Evolutionary conservation across 2,113 vertebrate genomes (phyloP), one percentile per base, ranked within the genome.

Genomic region (Romanogobio albipinnatus): DNA sequence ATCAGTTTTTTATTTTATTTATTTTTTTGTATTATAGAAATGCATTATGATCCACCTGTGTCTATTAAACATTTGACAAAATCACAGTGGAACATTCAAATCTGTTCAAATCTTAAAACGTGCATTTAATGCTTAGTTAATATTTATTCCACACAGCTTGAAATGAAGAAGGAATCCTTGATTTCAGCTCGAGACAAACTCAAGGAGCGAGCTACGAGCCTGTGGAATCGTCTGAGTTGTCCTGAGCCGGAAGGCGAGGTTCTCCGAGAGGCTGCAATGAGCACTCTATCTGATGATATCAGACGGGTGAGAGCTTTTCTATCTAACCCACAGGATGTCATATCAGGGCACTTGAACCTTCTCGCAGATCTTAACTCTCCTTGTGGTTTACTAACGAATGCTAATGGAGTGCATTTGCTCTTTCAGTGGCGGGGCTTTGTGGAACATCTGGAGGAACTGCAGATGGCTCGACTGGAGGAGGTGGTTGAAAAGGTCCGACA

Each of bases 151-250:
- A 9, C 81, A 17, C 70, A 91, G 90, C 81, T 92, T 74, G 74
- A 87, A 53, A 29, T 86, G 24, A 89, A 90, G 75, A 90, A 84
- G 82, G 79, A 85, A 9, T 88, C 89, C 10, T 64, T 91, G 59
- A 53, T 90, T 49, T 81, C 83, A 2, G 49, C 88, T 15, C 82
- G 86, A n/a, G 90, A 90, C 39, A 82, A 88, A 47, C 86, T 92
- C 22, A 91, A 89, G 61, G 84, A 85, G 29, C 77, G 89, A 53
- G 85, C 89, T 19, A 11, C 19, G 11, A 88, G 84, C 68, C 83
- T 91, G 58, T 91, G 90, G 90, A 87, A 85, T 61, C 88, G 87
- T 29, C 83, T 92, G 58, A 84, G 87, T n/a, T 89, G 89, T 84
- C 71, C 88, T 0, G 86, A 86, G 47, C 61, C 88, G 76, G 85